Evolutionary conservation across 2,888 invertebrate species (phyloP), one percentile per base, ranked within the genome.

Genomic region (Odontothrips loti): DNA sequence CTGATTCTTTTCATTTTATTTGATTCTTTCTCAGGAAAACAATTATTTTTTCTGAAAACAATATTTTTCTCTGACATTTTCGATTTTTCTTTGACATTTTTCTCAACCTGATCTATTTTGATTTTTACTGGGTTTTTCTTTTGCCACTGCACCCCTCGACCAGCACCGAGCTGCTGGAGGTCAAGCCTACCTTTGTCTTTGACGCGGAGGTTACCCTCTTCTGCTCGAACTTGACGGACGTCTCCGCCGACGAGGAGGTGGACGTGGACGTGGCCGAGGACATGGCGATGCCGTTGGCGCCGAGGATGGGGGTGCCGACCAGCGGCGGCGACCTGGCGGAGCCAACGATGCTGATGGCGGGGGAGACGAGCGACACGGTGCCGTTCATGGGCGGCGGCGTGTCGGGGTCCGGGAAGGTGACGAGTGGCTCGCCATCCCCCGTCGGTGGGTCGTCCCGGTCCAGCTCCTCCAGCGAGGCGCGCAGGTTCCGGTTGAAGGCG

Each of bases 321-420:
- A 68, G 68, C 68, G 68, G 68, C 23, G 68, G 68, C 68, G 68
- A 68, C 68, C 68, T 68, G 68, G n/a, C n/a, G n/a, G 68, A 68
- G 68, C 68, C 2, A 23, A 23, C 68, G 51, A 51, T 51, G 51
- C 51, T 51, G 15, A 68, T n/a, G n/a, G 68, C n/a, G 82, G 86
- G 85, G 81, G 86, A 82, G 85, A 85, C 82, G 85, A 85, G 20
- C 84, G 81, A 90, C 84, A 84, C 91, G 86, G 87, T 89, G 86
- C 86, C 86, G 2, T 85, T 85, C 2, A 85, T 89, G 86, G 86
- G 91, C 29, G 92, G 91, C 80, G 93, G 93, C 34, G 94, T 93
- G 84, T 94, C 94, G 3, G 92, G 91, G 87, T 94, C 95, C 23
- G 94, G 95, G 88, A 94, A 94, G 82, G 95, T 95, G 81, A 95